phyloP scores from a whole-genome alignment of 1,140 invertebrate genomes.

The Apis dorsata region DNA sequence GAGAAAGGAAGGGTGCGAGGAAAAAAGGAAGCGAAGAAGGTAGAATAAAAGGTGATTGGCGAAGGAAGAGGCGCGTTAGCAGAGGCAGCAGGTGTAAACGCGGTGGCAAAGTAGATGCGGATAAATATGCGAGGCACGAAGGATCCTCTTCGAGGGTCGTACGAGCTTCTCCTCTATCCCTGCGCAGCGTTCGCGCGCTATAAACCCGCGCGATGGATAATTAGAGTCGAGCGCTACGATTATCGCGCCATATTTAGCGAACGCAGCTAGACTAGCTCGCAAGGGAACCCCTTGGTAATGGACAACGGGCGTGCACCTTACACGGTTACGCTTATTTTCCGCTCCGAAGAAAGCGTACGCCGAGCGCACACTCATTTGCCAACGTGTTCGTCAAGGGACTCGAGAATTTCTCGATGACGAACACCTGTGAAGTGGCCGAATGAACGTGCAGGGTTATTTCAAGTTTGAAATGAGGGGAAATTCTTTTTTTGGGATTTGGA shows the following conservation, averaged over 20 bases:
- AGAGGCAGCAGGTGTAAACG: slow-evolving; percentile 52
- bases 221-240: slow-evolving; percentile 49
- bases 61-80: slow-evolving; percentile 33
- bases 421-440: not conserved
- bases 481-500: not conserved
- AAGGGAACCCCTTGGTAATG: slow-evolving; percentile 45
- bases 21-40: slow-evolving; percentile 16
- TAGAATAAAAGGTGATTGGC: slow-evolving; percentile 12
- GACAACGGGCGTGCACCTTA: slow-evolving; percentile 43
- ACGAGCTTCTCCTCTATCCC: not conserved
- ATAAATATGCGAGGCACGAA: slow-evolving; percentile 56
- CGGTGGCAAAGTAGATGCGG: slow-evolving; percentile 53
- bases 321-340: slow-evolving; percentile 55
- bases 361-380: slow-evolving; percentile 20
- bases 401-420: too few relatives aligned
- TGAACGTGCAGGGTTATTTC: too few relatives aligned
- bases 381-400: not conserved
- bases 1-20: not conserved
- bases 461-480: not conserved
- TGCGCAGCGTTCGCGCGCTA: not conserved
- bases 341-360: slow-evolving; percentile 38
- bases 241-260: slow-evolving; percentile 57
- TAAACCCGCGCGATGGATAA: slow-evolving; percentile 58
- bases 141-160: slow-evolving; percentile 19
- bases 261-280: slow-evolving; percentile 14